These are phyloP conservation scores for Myxocyprinus asiaticus DNA, from an alignment of 2,113 vertebrate genomes.

Conservation along the genomic window DNA sequence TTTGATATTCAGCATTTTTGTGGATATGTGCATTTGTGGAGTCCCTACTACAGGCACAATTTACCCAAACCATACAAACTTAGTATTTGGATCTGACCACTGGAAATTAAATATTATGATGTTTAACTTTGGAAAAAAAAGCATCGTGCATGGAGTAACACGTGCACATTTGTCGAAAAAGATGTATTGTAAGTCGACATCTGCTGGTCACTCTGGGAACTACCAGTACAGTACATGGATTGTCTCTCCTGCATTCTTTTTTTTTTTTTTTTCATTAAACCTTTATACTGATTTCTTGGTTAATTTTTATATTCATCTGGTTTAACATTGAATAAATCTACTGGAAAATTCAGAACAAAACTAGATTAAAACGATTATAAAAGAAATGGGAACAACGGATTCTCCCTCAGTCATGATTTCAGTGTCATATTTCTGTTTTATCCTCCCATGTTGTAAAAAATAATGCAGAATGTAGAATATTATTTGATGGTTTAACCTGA, in stretches of 20 bases:
- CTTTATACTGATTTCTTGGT: neutral
- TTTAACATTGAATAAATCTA: neutral
- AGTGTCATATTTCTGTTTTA: too few relatives aligned
- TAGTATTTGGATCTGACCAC: constrained; percentile 8
- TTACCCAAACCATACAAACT: too few relatives aligned
- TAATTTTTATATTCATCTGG: neutral
- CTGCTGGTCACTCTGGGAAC: constrained; percentile 34
- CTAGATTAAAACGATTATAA: neutral
- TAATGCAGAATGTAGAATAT: neutral
- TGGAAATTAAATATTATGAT: neutral
- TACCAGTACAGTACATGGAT: too few relatives aligned
- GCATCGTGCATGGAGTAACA: neutral
- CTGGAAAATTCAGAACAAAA: neutral
- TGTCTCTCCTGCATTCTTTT: neutral
- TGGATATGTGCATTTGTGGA: too few relatives aligned
- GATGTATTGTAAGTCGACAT: constrained; percentile 13
- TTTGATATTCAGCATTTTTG: constrained; percentile 11
- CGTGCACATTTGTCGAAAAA: neutral
- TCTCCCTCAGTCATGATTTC: neutral
- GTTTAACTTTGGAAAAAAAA: neutral
- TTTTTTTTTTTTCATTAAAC: neutral
- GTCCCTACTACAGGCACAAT: too few relatives aligned
- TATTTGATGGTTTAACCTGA: neutral
- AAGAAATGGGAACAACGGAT: neutral
- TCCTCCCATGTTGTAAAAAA: neutral